Evolutionary conservation across 2,113 vertebrate species (phyloP).

Genomic region (Muscicapa adusta): DNA sequence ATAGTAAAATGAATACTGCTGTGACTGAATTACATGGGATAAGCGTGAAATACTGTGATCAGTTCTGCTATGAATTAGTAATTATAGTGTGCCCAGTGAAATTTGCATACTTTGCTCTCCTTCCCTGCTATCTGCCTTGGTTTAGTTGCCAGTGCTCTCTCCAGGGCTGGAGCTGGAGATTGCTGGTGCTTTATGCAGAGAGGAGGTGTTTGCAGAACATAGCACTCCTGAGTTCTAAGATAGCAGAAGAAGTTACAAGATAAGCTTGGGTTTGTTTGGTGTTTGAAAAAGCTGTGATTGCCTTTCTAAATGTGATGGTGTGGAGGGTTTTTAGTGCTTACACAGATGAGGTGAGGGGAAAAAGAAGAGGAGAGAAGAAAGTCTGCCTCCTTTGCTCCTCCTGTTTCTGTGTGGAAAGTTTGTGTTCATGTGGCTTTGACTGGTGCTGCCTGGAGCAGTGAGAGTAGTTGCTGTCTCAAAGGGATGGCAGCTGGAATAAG

Average conservation of each 20-base stretch:
- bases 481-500: not conserved
- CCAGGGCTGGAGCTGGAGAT: not conserved
- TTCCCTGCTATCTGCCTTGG: not conserved
- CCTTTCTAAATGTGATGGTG: not conserved
- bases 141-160: not conserved
- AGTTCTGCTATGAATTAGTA: constrained; percentile 37
- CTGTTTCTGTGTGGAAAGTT: not conserved
- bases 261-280: not conserved
- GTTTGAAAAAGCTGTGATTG: not conserved
- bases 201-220: not conserved
- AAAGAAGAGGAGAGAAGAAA: not conserved
- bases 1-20: constrained; percentile 39
- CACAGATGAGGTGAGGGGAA: not conserved
- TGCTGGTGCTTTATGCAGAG: not conserved
- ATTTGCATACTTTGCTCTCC: constrained; percentile 4
- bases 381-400: not conserved
- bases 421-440: not conserved
- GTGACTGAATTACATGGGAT: constrained; percentile 42
- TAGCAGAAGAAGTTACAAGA: not conserved
- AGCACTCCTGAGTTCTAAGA: not conserved
- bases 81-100: not conserved
- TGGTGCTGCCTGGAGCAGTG: not conserved
- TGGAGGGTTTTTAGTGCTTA: rapidly evolving
- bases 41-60: constrained; percentile 50
- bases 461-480: not conserved